Evolutionary conservation across 2,113 vertebrate genomes (phyloP), one percentile per base, ranked within the genome.

Genomic region (Aix galericulata): DNA sequence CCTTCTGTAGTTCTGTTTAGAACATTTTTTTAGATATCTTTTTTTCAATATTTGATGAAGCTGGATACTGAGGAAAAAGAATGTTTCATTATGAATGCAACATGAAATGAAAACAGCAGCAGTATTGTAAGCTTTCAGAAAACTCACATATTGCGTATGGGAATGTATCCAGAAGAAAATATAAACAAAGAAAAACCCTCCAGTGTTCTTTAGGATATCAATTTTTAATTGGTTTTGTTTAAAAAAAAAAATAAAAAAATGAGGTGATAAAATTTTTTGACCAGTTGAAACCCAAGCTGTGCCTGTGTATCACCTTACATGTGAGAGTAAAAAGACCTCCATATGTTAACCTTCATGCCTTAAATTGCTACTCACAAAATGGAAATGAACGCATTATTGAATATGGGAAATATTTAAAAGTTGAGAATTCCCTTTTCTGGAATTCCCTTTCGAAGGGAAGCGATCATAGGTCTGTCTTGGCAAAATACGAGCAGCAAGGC

Each of bases 131-230:
- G 32, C 55, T 69, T 14, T 56, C 4, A 34, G 72, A 58, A 75
- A 76, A 26, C 12, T 64, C 9, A 0, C 3, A 1, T 63, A 29
- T 23, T 18, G 11, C 6, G 2, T 31, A 1, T 15, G 4, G 5
- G 59, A 56, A 7, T 31, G 1, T 9, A 44, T 78, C 23, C 71
- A 55, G 16, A 9, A 78, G 60, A 22, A 75, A 60, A 55, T 3
- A 6, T 25, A 21, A 14, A 40, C 44, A 21, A 68, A 17, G 7
- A 52, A 52, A 52, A 52, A 26, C 23, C 23, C 66, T 55, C 23
- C 32, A 29, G 77, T 29, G 50, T 11, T 29, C 6, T 8, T 9
- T 11, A 3, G 32, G 55, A 1, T 58, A 44, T 52, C 46, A n/a
- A 0, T 44, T 4, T 11, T 25, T 48, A 48, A 48, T 48, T 48